A percentile compares a stretch with the other conserved stretches of the same genome.
Conservation (phyloP, 1,140 invertebrate genomes). For the Xylocopa sonorina region DNA sequence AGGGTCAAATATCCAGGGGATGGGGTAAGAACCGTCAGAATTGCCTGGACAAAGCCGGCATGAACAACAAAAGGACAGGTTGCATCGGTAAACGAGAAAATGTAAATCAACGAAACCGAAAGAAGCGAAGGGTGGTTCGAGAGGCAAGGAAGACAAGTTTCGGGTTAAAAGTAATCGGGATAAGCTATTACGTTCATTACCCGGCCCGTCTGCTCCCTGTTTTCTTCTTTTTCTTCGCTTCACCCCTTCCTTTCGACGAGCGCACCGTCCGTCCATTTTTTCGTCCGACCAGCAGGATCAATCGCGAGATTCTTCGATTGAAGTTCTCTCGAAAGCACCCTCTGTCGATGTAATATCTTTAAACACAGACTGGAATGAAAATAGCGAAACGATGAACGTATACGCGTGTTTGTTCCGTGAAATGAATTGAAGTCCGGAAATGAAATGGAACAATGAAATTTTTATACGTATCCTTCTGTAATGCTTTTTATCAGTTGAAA, state of each 20-base stretch:
- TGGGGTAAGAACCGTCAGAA: constrained; percentile 47
- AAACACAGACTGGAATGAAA: neutral
- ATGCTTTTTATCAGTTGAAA: no score
- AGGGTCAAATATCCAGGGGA: constrained; percentile 46
- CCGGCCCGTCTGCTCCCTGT: constrained; percentile 58
- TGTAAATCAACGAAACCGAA: constrained; percentile 1
- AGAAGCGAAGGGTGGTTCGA: neutral
- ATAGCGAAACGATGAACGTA: no score
- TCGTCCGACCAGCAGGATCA: constrained; percentile 45
- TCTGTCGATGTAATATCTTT: neutral
- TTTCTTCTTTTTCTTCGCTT: constrained; percentile 34
- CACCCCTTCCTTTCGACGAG: neutral
- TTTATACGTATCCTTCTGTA: no score
- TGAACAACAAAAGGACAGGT: constrained; percentile 38
- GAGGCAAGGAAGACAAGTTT: constrained; percentile 55
- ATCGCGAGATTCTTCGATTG: constrained; percentile 54
- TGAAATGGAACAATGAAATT: no score
- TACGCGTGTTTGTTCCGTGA: neutral
- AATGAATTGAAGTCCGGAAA: no score
- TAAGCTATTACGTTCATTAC: constrained; percentile 72
- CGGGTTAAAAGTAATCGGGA: constrained; percentile 72
- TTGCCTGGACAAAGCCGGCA: constrained; percentile 31
- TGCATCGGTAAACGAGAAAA: constrained; percentile 37
- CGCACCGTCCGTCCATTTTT: constrained; percentile 45
- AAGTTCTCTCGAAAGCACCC: constrained; percentile 12